Evolutionary conservation across 1,140 invertebrate species (phyloP).

Genomic region (Diabrotica virgifera): DNA sequence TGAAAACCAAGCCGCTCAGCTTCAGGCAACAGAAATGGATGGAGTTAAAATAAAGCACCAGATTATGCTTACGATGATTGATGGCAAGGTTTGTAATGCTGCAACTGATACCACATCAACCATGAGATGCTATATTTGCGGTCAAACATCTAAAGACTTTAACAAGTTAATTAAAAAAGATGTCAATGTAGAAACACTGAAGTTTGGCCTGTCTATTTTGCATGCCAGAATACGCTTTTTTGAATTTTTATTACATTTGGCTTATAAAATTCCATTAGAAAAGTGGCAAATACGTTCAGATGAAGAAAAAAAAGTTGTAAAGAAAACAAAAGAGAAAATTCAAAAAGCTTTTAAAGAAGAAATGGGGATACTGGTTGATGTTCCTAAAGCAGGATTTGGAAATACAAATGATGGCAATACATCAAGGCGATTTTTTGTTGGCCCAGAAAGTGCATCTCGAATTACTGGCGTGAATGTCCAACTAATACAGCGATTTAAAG

Average conservation of each 20-base stretch:
- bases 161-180: no score
- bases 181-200: no score
- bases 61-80: conserved; percentile 46
- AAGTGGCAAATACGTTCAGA: neutral
- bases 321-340: neutral
- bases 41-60: conserved; percentile 22
- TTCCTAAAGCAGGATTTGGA: neutral
- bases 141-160: no score
- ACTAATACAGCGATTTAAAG: conserved; percentile 27
- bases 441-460: conserved; percentile 31
- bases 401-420: conserved; percentile 48
- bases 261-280: neutral
- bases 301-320: neutral
- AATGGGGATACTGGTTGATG: neutral
- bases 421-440: conserved; percentile 42
- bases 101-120: conserved; percentile 45
- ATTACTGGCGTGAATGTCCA: conserved; percentile 39
- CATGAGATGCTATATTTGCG: conserved; percentile 24
- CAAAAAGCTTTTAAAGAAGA: neutral
- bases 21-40: neutral
- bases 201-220: no score
- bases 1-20: neutral
- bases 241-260: no score
- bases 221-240: no score
- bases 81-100: conserved; percentile 50